phyloP scores from a whole-genome alignment of 2,888 invertebrate species.

The Entomobrya proxima region DNA sequence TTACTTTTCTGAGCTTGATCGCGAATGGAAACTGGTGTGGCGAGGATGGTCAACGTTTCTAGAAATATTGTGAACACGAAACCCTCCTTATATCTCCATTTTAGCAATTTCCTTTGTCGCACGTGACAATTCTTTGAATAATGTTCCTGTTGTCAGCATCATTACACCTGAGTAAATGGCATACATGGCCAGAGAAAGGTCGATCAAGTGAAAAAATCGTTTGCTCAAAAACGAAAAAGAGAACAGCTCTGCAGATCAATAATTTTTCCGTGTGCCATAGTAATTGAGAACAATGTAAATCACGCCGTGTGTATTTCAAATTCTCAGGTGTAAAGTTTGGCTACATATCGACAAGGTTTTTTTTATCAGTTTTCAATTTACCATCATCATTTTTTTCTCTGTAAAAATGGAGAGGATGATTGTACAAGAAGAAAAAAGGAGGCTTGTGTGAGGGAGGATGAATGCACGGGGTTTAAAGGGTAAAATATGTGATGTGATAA shows the following conservation, averaged over 20 bases:
- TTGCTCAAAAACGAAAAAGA: neutral
- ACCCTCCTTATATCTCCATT: neutral
- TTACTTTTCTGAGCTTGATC: too few relatives aligned
- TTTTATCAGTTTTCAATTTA: conserved; percentile 25
- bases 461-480: neutral
- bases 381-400: neutral
- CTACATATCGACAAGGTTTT: too few relatives aligned
- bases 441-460: neutral
- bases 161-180: conserved; percentile 7
- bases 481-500: conserved; percentile 37
- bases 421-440: neutral
- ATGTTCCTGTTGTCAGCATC: conserved; percentile 12
- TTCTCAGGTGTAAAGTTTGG: neutral
- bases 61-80: neutral
- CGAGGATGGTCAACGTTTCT: neutral
- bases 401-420: neutral
- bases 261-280: neutral
- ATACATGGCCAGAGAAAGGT: neutral
- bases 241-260: conserved; percentile 2
- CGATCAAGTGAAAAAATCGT: conserved; percentile 33
- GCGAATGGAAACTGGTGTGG: too few relatives aligned
- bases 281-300: neutral
- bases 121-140: neutral
- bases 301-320: conserved; percentile 1
- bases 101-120: too few relatives aligned